Percentiles rank a stretch among this genome's conserved stretches.
phyloP scores from a whole-genome alignment of 1,140 invertebrate species.

The Caenorhabditis elegans region DNA sequence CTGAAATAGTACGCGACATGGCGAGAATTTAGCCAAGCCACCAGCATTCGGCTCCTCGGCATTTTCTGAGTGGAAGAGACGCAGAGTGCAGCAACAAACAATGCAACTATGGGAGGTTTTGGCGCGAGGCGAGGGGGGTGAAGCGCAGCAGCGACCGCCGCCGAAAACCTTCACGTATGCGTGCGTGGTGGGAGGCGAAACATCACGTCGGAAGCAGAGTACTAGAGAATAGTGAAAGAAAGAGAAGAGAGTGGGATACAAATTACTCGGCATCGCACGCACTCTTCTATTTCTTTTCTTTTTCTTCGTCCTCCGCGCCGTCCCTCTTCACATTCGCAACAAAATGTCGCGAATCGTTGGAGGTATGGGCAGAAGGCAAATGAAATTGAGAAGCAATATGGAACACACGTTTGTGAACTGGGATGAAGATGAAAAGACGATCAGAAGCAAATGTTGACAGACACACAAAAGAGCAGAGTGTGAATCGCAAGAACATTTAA shows the following conservation, averaged over 20 bases:
- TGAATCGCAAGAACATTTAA: neutral
- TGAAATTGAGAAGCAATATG: slow-evolving; percentile 2
- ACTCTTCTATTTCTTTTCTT: neutral
- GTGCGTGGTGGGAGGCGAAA: neutral
- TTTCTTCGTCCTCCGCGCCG: neutral
- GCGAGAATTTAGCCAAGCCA: neutral
- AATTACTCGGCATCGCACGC: slow-evolving; percentile 25
- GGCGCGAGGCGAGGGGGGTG: neutral
- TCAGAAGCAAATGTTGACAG: neutral
- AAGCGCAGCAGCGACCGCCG: neutral
- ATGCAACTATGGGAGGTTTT: neutral
- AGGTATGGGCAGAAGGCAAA: neutral
- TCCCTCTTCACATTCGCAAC: neutral
- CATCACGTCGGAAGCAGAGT: slow-evolving; percentile 2
- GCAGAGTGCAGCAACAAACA: neutral
- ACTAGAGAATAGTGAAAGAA: slow-evolving; percentile 18
- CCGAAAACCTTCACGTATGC: neutral
- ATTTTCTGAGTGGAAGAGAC: neutral
- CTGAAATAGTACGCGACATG: neutral
- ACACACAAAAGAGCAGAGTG: neutral
- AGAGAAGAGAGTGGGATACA: neutral
- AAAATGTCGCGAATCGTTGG: slow-evolving; percentile 7
- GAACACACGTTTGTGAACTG: neutral
- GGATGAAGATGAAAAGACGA: neutral
- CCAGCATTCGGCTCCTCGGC: neutral